Percentiles rank a stretch among this genome's conserved stretches.
phyloP scores from a whole-genome alignment of 2,797 vertebrate genomes.

The Emydoidea blandingii region DNA sequence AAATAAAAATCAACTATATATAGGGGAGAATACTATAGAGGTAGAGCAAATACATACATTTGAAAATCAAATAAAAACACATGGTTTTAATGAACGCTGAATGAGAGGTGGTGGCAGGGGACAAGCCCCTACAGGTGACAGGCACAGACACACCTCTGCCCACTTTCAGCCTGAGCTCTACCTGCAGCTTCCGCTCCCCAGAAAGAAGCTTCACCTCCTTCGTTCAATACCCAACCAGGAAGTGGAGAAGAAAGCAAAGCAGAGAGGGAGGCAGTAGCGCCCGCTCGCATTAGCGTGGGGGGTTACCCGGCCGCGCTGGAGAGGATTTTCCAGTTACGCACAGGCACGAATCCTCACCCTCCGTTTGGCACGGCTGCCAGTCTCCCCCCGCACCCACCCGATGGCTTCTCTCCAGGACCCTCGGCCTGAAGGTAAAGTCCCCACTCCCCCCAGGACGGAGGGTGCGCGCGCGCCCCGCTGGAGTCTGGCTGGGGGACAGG shows the following conservation, averaged over 20 bases:
- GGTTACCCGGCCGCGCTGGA: not conserved
- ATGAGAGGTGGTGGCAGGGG: not conserved
- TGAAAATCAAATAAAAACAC: not conserved
- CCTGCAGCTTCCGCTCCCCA: not conserved
- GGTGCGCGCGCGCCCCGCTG: no score
- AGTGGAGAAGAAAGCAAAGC: conserved; percentile 23
- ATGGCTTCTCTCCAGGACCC: conserved; percentile 70
- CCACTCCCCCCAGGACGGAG: not conserved
- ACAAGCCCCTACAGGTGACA: not conserved
- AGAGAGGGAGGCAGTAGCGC: not conserved
- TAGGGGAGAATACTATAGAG: no score
- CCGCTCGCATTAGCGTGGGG: not conserved
- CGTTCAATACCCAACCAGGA: conserved; percentile 43
- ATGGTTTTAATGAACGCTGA: not conserved
- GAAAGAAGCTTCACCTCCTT: not conserved
- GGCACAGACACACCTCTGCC: no score
- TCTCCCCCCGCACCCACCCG: not conserved
- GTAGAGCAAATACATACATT: not conserved
- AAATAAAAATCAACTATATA: not conserved
- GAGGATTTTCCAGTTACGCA: not conserved
- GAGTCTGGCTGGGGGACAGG: not conserved
- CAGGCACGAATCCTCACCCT: not conserved
- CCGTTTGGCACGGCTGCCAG: not conserved
- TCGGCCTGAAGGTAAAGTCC: conserved; percentile 58
- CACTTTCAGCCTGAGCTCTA: not conserved